These are phyloP conservation scores for Epinotia demarniana DNA, from an alignment of 2,888 invertebrate species.

Conservation along the genomic window DNA sequence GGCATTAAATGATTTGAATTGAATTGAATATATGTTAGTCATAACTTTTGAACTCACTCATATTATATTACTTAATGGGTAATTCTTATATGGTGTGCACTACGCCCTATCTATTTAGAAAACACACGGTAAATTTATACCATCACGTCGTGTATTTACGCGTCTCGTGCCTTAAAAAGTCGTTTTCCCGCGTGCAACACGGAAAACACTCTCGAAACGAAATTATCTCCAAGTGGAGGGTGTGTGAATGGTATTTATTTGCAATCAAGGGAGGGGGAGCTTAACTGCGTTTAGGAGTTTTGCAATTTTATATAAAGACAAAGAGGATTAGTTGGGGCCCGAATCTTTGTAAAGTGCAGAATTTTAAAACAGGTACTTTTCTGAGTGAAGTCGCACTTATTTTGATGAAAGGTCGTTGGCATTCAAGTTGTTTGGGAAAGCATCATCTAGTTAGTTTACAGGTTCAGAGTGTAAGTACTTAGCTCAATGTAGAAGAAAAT, in stretches of 20 bases:
- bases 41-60: constrained; percentile 3
- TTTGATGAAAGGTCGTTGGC: constrained; percentile 32
- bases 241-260: constrained; percentile 54
- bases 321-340: constrained; percentile 45
- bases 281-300: constrained; percentile 51
- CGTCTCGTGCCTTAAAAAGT: constrained; percentile 44
- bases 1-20: too few relatives aligned
- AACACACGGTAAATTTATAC: constrained; percentile 40
- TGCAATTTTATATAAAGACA: constrained; percentile 51
- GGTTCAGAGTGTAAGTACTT: not conserved
- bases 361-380: constrained; percentile 24
- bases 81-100: not conserved
- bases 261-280: constrained; percentile 52
- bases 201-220: constrained; percentile 52
- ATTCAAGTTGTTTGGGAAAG: constrained; percentile 2
- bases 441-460: not conserved
- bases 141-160: constrained; percentile 42
- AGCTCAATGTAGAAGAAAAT: too few relatives aligned
- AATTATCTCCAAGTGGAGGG: constrained; percentile 52
- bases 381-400: constrained; percentile 30
- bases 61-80: not conserved
- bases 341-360: constrained; percentile 56
- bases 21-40: too few relatives aligned
- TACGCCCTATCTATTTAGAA: constrained; percentile 16
- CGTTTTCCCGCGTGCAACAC: constrained; percentile 44